Evolutionary conservation across 2,113 vertebrate genomes (phyloP), one percentile per base, ranked within the genome.

Genomic region (Lepus europaeus): DNA sequence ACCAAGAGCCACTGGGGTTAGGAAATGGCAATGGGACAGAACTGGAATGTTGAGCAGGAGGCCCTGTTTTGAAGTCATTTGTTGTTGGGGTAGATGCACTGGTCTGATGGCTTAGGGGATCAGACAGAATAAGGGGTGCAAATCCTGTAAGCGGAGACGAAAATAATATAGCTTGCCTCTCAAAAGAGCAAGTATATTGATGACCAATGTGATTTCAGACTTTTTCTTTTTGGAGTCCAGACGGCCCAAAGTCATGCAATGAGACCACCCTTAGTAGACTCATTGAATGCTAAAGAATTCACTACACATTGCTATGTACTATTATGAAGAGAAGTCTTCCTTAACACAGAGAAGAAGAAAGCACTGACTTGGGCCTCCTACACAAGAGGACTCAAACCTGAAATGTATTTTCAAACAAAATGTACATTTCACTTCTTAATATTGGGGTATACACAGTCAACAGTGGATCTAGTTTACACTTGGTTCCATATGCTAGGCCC

Each of bases 391-490:
- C 77, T 59, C n/a, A 93, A 87, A 86, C 31, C 49, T 68, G 6
- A 81, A 25, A 86, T 77, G 45, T 2, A 4, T 78, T 91, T 83
- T 89, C 81, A 91, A 82, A 59, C 29, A 91, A 77, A 91, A 90
- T 9, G 25, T 74, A 69, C 59, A 56, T 85, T 94, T 89, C 45
- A 31, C 29, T 63, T 69, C 61, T 89, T 64, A 77, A 77, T 80
- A 69, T 83, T 6, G 0, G 25, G 53, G 63, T 81, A 0, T 1
- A 56, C 11, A 23, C 29, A 27, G 23, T 74, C 63, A 84, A 88
- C 12, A 27, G 9, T 22, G 36, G 93, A 70, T 51, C 91, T 76
- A 76, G 27, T 90, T 78, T 77, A 94, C 53, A 85, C 79, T 74
- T 95, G 49, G 29, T 69, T 39, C 12, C 20, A 80, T 72, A 20